phyloP scores from a whole-genome alignment of 2,797 vertebrate genomes.

The Melanotaenia trifasciata region DNA sequence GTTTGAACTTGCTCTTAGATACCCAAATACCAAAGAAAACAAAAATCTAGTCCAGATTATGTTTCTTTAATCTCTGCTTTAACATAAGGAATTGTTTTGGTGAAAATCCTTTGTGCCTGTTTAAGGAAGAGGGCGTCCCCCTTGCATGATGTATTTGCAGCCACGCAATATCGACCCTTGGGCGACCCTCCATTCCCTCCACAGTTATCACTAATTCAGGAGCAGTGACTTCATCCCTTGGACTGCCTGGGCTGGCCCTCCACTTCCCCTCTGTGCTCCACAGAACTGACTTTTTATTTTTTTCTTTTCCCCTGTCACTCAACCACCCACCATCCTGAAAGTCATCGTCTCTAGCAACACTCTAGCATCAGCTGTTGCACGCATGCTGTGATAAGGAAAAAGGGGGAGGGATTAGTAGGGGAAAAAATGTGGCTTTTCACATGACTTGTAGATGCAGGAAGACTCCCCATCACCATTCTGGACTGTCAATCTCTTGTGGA shows the following conservation, averaged over 20 bases:
- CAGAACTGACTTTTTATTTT: slow-evolving; percentile 9
- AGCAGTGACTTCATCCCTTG: slow-evolving; percentile 66
- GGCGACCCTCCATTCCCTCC: slow-evolving; percentile 49
- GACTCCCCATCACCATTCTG: slow-evolving; percentile 6
- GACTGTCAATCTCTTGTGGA: slow-evolving; percentile 6
- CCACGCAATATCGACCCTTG: slow-evolving; percentile 36
- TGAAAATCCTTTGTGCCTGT: slow-evolving; percentile 23
- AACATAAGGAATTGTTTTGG: slow-evolving; percentile 12
- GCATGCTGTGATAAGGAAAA: slow-evolving; percentile 4
- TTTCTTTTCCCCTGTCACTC: not conserved
- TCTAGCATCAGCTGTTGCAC: slow-evolving; percentile 49
- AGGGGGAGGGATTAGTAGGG: not conserved
- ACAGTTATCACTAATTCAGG: slow-evolving; percentile 57
- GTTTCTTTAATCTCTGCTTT: not conserved
- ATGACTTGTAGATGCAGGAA: slow-evolving; percentile 25
- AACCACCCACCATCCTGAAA: slow-evolving; percentile 11
- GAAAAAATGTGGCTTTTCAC: slow-evolving; percentile 7
- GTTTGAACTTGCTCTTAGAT: slow-evolving; percentile 4
- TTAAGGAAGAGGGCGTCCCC: slow-evolving; percentile 33
- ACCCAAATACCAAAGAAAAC: slow-evolving; percentile 10
- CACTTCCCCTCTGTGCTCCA: slow-evolving; percentile 27
- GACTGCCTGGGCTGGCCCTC: slow-evolving; percentile 28
- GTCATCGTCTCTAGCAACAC: slow-evolving; percentile 49
- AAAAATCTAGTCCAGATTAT: not conserved
- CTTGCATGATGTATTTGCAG: slow-evolving; percentile 13